A percentile compares a stretch with the other conserved stretches of the same genome.
Conservation (phyloP, 2,113 vertebrate genomes). For the Rhea americana region DNA sequence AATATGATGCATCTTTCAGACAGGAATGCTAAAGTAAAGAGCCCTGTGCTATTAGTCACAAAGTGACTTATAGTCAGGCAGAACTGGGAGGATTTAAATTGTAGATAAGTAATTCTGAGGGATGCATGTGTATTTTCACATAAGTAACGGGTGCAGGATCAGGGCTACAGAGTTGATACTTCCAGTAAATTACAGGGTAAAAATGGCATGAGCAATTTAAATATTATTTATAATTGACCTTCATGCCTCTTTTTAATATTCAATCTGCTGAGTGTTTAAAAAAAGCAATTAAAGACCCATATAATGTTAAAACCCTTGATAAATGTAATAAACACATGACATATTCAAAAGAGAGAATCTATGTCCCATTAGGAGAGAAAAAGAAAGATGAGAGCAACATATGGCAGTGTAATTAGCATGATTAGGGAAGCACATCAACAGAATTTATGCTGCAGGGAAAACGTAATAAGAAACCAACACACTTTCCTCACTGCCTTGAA, state of each 20-base stretch:
- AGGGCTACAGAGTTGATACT: constrained; percentile 10
- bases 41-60: not conserved
- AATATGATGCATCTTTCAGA: not conserved
- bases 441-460: constrained; percentile 67
- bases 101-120: not conserved
- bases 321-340: constrained; percentile 71
- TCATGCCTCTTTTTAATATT: constrained; percentile 63
- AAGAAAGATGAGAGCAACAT: constrained; percentile 72
- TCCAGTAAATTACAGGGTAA: constrained; percentile 45
- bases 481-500: constrained; percentile 56
- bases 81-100: not conserved
- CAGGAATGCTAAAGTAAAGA: not conserved
- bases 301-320: constrained; percentile 67
- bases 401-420: constrained; percentile 73
- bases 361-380: constrained; percentile 67
- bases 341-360: constrained; percentile 69
- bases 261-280: constrained; percentile 47
- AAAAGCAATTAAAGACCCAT: constrained; percentile 67
- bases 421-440: constrained; percentile 64
- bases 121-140: not conserved
- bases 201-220: constrained; percentile 50
- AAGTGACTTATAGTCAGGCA: not conserved
- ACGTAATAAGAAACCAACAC: constrained; percentile 69
- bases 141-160: not conserved
- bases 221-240: constrained; percentile 57